Evolutionary conservation across 2,888 invertebrate genomes (phyloP), one percentile per base, ranked within the genome.

Genomic region (Acleris holmiana): DNA sequence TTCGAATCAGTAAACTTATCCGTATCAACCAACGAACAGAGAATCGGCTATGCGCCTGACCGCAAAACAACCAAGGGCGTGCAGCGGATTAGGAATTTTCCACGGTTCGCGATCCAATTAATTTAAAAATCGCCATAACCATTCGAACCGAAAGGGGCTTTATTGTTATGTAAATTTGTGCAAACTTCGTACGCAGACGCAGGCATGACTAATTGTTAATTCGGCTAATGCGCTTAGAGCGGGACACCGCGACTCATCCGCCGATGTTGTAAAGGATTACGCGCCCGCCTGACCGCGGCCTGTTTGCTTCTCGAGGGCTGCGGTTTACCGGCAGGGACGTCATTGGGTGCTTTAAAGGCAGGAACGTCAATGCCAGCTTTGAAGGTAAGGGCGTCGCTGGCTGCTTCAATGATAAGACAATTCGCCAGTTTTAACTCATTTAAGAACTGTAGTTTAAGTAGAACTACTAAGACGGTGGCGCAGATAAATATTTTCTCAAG

Each of bases 121-220:
- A 92, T 91, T 85, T 80, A 89, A 90, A 90, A 92, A 91, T 89
- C 85, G 86, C 86, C 88, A 83, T 85, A 83, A 82, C 86, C 80
- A 76, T 79, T 79, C 75, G 73, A 74, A 77, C 74, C 76, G 73
- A 76, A 80, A 83, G 86, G 88, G 89, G 88, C 84, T 84, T 86
- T 87, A 89, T 92, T 92, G 91, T 92, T 88, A 91, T 92, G 91
- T 90, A 91, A 91, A 92, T 92, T 84, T 87, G 86, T 83, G 89
- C 88, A 88, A 91, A 91, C 89, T 91, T 88, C 81, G 84, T 78
- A 76, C 83, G 78, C 89, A 89, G 88, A 86, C 89, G 80, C 84
- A 84, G 90, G 88, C 91, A 87, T 90, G 92, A 88, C 91, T 92
- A 91, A 92, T 91, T 92, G 91, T 91, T 91, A 90, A 91, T 91